Evolutionary conservation across 2,797 vertebrate genomes (phyloP).

Genomic region (Melanotaenia trifasciata): DNA sequence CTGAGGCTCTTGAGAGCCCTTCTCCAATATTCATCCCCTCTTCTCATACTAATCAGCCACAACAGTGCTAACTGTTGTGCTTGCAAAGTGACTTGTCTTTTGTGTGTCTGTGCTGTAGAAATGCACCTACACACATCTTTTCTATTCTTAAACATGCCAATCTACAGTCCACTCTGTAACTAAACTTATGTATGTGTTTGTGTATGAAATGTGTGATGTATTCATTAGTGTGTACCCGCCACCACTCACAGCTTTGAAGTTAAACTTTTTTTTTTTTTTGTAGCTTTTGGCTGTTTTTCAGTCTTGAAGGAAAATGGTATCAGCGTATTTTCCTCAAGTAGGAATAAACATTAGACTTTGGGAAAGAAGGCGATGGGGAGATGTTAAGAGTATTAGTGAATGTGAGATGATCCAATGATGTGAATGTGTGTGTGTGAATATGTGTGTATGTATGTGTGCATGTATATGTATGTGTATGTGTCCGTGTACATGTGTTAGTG

Average conservation of each 20-base stretch:
- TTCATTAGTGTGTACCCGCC: conserved; percentile 69
- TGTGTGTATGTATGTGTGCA: conserved; percentile 2
- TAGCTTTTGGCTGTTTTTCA: conserved; percentile 78
- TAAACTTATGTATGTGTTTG: conserved; percentile 45
- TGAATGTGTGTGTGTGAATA: conserved; percentile 32
- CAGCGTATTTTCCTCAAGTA: conserved; percentile 77
- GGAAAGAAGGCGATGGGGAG: conserved; percentile 55
- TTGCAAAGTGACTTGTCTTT: conserved; percentile 58
- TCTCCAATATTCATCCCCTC: conserved; percentile 70
- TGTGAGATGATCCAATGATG: conserved; percentile 50
- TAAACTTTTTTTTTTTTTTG: conserved; percentile 43
- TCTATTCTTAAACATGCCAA: conserved; percentile 43
- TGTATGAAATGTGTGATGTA: conserved; percentile 50
- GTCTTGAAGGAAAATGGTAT: conserved; percentile 67
- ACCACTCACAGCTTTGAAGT: conserved; percentile 65
- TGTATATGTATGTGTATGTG: no score
- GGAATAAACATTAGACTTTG: conserved; percentile 74
- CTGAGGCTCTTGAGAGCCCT: conserved; percentile 67
- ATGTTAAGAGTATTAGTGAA: conserved; percentile 50
- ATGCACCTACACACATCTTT: conserved; percentile 23
- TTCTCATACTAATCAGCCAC: conserved; percentile 75
- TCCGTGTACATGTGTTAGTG: conserved; percentile 1
- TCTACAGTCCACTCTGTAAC: conserved; percentile 43
- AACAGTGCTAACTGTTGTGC: conserved; percentile 65
- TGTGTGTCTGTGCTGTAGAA: conserved; percentile 28